Conservation (phyloP, 1,140 invertebrate species). For the Matsumurasca onukii region DNA sequence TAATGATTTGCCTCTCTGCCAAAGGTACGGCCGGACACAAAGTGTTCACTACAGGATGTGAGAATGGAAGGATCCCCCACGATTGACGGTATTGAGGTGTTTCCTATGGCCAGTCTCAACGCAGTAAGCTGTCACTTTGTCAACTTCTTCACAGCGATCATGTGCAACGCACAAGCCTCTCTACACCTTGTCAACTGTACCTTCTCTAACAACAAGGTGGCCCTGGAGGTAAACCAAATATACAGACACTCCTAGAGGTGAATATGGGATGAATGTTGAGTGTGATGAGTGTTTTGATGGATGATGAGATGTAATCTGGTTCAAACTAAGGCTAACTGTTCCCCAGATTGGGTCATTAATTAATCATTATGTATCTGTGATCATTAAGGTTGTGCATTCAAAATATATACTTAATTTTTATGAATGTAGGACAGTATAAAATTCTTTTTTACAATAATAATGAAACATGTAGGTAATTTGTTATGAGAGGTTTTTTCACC, state of each 20-base stretch:
- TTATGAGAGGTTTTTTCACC: background rate
- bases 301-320: too few species aligned
- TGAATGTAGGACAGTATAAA: background rate
- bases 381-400: background rate
- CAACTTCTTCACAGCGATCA: conserved; percentile 6
- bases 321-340: too few species aligned
- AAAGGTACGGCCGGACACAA: background rate
- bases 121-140: background rate
- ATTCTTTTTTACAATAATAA: background rate
- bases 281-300: too few species aligned
- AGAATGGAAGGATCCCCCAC: background rate
- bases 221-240: conserved; percentile 1
- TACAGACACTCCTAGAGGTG: background rate
- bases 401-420: background rate
- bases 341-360: too few species aligned
- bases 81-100: background rate
- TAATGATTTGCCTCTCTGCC: too few species aligned
- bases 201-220: background rate
- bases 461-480: background rate
- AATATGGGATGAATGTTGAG: too few species aligned
- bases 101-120: background rate
- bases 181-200: background rate
- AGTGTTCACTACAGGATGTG: background rate
- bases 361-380: background rate
- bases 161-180: background rate